Conservation (phyloP, 2,797 vertebrate genomes). For the Danio tinwini region DNA sequence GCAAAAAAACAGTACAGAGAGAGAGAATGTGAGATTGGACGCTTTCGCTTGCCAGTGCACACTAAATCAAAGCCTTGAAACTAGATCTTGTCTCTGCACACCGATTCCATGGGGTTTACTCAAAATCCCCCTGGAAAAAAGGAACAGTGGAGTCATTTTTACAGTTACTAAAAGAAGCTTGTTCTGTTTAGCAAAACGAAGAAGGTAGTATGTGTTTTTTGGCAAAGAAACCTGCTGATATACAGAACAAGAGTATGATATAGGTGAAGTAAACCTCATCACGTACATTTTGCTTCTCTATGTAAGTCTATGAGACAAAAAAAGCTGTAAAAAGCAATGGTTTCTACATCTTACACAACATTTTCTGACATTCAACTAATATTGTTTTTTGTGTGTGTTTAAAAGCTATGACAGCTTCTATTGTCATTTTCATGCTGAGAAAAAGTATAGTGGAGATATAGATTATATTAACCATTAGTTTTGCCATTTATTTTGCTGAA, state of each 20-base stretch:
- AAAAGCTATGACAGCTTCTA: too few species aligned
- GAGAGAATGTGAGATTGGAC: slow-evolving; percentile 57
- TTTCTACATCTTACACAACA: neutral
- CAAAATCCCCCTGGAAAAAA: slow-evolving; percentile 26
- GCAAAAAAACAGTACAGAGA: slow-evolving; percentile 57
- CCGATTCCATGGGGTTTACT: slow-evolving; percentile 34
- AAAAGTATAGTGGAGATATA: too few species aligned
- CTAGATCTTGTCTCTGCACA: slow-evolving; percentile 26
- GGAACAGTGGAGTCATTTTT: slow-evolving; percentile 49
- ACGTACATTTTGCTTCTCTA: neutral
- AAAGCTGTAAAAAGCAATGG: too few species aligned
- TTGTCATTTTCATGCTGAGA: too few species aligned
- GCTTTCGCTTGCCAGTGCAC: neutral
- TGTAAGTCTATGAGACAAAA: neutral
- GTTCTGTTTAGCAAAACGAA: slow-evolving; percentile 39
- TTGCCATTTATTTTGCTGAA: too few species aligned
- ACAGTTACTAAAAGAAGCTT: slow-evolving; percentile 36
- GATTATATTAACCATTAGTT: too few species aligned
- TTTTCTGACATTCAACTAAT: too few species aligned
- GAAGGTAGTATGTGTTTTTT: slow-evolving; percentile 13
- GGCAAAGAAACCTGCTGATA: slow-evolving; percentile 29
- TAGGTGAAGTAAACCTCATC: slow-evolving; percentile 11
- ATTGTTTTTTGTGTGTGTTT: too few species aligned
- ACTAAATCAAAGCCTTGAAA: slow-evolving; percentile 36
- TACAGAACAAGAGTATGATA: neutral